Base-by-base conservation (phyloP, 2,888 invertebrate genomes). In the Campopleginae sp. region DNA sequence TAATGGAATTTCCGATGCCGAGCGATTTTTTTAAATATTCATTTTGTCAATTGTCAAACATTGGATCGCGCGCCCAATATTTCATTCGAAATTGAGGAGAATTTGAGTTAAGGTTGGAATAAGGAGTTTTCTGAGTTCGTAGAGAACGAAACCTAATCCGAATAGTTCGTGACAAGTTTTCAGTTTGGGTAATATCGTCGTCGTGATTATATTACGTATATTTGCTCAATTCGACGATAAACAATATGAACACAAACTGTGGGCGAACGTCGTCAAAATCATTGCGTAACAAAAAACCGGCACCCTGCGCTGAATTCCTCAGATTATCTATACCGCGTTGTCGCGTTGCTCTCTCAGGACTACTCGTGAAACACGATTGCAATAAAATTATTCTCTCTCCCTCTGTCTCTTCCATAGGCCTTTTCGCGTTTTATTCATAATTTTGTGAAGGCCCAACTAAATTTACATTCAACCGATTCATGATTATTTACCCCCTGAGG, bases 231-330 rank as follows among this genome's bases (percentile, higher is more conserved):
- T 80, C 58, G 14, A 72, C 61, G 51, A 66, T 80, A 72, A 85
- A 82, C 79, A 85, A 80, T 80, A 76, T 61, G 76, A 75, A 65
- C 19, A 33, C 38, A 44, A 71, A 31, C 23, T 65, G 79, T 61
- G 79, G 79, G 82, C 82, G 72, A 76, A 31, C 38, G 70, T 72
- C 17, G 72, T 44, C 79, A 72, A 79, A 82, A 79, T 48, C 17
- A 33, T 85, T 85, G 82, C 82, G 71, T 77, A 85, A 85, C 72
- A 61, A 63, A 80, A 82, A 85, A 85, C 79, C 79, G 82, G 79
- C 71, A 80, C 72, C 31, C 54, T 65, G 80, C 54, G 48, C 71
- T 76, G 58, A 85, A 85, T 76, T 71, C 66, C 75, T 65, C 72
- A 79, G 71, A 79, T 79, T 75, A 72, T 61, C 65, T 63, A 61